Evolutionary conservation across 2,888 invertebrate genomes (phyloP), one percentile per base, ranked within the genome.

Genomic region (Ornithoptera alexandrae): DNA sequence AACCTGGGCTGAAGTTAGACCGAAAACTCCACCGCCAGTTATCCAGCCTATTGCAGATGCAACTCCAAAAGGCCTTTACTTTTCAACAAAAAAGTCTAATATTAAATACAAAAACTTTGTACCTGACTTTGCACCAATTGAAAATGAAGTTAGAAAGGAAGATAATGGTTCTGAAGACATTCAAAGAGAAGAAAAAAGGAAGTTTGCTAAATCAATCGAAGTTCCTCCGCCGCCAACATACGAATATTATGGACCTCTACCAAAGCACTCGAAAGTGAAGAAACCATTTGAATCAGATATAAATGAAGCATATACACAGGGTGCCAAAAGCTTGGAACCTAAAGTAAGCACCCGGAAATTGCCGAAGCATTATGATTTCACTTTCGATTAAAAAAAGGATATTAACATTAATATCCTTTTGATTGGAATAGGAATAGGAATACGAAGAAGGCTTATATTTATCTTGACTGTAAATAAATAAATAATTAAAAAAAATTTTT

Each of bases 181-280:
- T 46, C 75, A 70, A 62, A 53, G 56, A 62, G 62, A 57, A 46
- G 79, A 78, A 18, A 81, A 83, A 72, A 79, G 81, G 69, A 78
- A 76, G 65, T 62, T 66, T 57, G 76, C 69, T 15, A 76, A 74
- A 73, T 75, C 79, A 64, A 71, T 85, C 24, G 95, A 95, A 85
- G 93, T 96, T 74, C 93, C 95, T 10, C 95, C 95, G 10, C 96
- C 96, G 1, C 91, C 95, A 0, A 94, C 94, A 1, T 94, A 93
- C 77, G 94, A 95, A 42, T 95, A 95, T 79, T 94, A 94, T 76
- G 94, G 94, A 0, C 93, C 94, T 12, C 77, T 81, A 46, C 76
- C 86, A 7, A 92, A 90, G 74, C 81, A 85, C 39, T 74, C 76
- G 8, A 89, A 78, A 73, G 71, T 79, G 53, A 76, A 84, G 62